Percentiles rank a stretch among this genome's conserved stretches.
Evolutionary conservation across 30 jellyfish, hydroid and myxozoan species (phyloP).

Genomic region (Rhopilema esculentum): DNA sequence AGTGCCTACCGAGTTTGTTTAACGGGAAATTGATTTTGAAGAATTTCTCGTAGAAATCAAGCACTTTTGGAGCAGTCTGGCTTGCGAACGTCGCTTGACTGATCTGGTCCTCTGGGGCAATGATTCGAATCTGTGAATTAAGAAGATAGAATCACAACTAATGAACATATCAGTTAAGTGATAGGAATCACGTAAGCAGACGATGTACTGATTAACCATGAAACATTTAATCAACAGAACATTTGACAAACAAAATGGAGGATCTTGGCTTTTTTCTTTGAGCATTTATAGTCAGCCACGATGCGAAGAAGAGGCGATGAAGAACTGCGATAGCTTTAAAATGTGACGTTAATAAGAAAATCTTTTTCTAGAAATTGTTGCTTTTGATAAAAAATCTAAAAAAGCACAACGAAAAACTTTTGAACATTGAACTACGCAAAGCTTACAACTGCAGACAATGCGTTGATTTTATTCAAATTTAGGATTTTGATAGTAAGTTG

Average conservation of each 20-base stretch:
- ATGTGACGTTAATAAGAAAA: too few relatives aligned
- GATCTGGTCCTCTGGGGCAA: slow-evolving; percentile 97
- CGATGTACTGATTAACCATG: neutral
- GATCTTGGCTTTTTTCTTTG: too few relatives aligned
- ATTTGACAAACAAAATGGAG: neutral
- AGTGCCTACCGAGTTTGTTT: slow-evolving; percentile 80
- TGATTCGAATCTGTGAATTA: slow-evolving; percentile 79
- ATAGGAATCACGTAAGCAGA: slow-evolving; percentile 3
- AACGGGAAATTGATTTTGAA: slow-evolving; percentile 88
- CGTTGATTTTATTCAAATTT: too few relatives aligned
- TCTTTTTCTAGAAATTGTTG: too few relatives aligned
- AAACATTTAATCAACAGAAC: neutral
- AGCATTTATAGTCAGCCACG: too few relatives aligned
- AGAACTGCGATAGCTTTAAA: too few relatives aligned
- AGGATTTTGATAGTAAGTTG: too few relatives aligned
- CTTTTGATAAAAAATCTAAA: too few relatives aligned
- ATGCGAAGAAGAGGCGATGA: too few relatives aligned
- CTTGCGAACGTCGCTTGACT: slow-evolving; percentile 89
- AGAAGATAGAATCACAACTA: neutral
- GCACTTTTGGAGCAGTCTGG: slow-evolving; percentile 88
- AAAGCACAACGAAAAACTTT: too few relatives aligned
- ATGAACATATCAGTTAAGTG: neutral
- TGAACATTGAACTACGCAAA: too few relatives aligned
- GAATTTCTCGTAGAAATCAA: slow-evolving; percentile 84
- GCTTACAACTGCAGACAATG: too few relatives aligned